Conservation (phyloP, 2,797 vertebrate species). For the Lutjanus argentimaculatus region DNA sequence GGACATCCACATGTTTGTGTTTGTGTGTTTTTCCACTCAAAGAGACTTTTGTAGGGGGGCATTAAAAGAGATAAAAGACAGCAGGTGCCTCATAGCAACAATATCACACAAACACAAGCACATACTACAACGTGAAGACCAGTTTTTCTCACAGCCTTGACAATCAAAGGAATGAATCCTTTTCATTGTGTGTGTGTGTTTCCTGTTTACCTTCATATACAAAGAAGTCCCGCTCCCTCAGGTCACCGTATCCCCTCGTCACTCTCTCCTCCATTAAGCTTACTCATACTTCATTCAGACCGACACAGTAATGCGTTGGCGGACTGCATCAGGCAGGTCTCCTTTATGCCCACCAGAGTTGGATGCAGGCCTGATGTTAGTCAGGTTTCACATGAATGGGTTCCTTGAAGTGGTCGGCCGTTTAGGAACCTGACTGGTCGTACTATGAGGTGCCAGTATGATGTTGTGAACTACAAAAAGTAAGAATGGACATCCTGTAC, state of each 20-base stretch:
- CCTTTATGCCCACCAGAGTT: background rate
- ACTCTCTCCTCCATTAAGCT: conserved; percentile 57
- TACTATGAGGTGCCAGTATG: background rate
- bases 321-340: background rate
- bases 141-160: conserved; percentile 73
- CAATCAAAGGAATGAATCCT: conserved; percentile 56
- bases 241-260: conserved; percentile 40
- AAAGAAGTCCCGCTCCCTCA: conserved; percentile 38
- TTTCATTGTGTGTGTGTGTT: conserved; percentile 65
- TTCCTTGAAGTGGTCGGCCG: background rate
- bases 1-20: background rate
- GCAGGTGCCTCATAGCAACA: conserved; percentile 64
- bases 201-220: conserved; percentile 88
- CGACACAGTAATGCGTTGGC: background rate
- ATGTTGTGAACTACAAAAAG: background rate
- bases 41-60: background rate
- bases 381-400: background rate
- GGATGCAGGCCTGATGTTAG: background rate
- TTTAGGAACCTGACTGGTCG: background rate
- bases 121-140: conserved; percentile 62
- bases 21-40: conserved; percentile 9
- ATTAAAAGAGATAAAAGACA: conserved; percentile 28
- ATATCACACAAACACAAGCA: conserved; percentile 61
- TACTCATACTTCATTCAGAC: background rate
- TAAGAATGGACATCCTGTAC: background rate